Percentiles rank a stretch among this genome's conserved stretches.
Evolutionary conservation across 2,797 vertebrate genomes (phyloP).

Genomic region (Coreius guichenoti): DNA sequence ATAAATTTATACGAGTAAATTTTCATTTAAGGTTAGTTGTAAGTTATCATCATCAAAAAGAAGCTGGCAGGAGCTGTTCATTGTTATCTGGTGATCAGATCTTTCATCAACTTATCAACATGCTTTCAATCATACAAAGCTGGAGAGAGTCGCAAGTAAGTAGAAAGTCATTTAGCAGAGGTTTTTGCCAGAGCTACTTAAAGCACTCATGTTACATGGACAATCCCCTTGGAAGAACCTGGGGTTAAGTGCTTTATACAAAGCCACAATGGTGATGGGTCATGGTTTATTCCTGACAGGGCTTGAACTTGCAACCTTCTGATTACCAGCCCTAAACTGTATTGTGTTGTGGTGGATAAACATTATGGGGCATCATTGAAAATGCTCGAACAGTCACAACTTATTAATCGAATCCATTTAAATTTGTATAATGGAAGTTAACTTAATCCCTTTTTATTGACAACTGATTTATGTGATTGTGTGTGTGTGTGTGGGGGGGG

Average conservation of each 20-base stretch:
- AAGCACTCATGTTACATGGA: background rate
- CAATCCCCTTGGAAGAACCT: background rate
- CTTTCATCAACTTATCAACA: background rate
- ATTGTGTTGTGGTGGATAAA: background rate
- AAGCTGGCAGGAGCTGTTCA: background rate
- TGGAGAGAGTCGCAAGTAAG: background rate
- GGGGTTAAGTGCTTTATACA: slow-evolving; percentile 16
- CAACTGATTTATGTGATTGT: too few relatives aligned
- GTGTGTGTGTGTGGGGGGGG: too few relatives aligned
- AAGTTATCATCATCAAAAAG: background rate
- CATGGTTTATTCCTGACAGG: background rate
- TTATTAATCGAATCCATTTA: background rate
- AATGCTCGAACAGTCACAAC: background rate
- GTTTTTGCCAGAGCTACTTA: slow-evolving; percentile 20
- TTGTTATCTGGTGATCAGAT: background rate
- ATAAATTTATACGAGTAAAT: too few relatives aligned
- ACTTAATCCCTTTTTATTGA: too few relatives aligned
- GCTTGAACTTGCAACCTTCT: background rate
- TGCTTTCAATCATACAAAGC: background rate
- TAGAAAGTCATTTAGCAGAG: background rate
- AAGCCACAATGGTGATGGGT: background rate
- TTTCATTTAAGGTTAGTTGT: background rate
- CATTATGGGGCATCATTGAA: background rate
- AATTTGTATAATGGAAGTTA: background rate
- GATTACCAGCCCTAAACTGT: background rate